Base-by-base conservation (phyloP, 1,140 invertebrate species). In the Ceratina japonica region DNA sequence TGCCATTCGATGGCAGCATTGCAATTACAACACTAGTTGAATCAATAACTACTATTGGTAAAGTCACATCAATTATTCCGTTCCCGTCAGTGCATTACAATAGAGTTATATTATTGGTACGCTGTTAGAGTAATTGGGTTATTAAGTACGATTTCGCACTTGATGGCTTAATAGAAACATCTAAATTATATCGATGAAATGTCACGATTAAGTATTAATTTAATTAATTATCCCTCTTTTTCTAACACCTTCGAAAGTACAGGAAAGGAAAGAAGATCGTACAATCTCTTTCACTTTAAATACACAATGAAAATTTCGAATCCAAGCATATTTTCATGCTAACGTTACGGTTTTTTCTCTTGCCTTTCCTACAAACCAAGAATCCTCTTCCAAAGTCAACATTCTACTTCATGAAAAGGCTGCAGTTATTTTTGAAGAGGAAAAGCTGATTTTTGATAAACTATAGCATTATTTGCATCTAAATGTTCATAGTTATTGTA, bases 41-140 rank as follows among this genome's bases (percentile, higher is more conserved):
- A 68, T 68, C 65, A 44, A 51, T 68, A 24, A 51, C 44, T 15
- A 4, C 20, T 51, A 51, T 24, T 24, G 44, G 16, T 16, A 51
- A 68, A 68, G 65, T 22, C 37, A n/a, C 16, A 51, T 68, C 22
- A 52, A 68, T 68, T 68, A 68, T 68, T 68, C 65, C 20, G 18
- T 22, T 18, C 7, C 16, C 24, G 44, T 68, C 44, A 68, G 24
- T 12, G 51, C 3, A 68, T 68, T 68, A 49, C n/a, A 51, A 68
- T 51, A 24, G 22, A 68, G 49, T 68, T 51, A 51, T 44, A 49
- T 66, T 52, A 68, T 7, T 24, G 5, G 13, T 16, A 18, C 15
- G 12, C 22, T 18, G 8, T 16, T 31, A 31, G 12, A 10, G 16
- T 68, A 68, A 51, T 68, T 18, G 7, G 16, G 22, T 51, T 51